phyloP scores from a whole-genome alignment of 2,888 invertebrate species.

The Drosophila nigricruria region DNA sequence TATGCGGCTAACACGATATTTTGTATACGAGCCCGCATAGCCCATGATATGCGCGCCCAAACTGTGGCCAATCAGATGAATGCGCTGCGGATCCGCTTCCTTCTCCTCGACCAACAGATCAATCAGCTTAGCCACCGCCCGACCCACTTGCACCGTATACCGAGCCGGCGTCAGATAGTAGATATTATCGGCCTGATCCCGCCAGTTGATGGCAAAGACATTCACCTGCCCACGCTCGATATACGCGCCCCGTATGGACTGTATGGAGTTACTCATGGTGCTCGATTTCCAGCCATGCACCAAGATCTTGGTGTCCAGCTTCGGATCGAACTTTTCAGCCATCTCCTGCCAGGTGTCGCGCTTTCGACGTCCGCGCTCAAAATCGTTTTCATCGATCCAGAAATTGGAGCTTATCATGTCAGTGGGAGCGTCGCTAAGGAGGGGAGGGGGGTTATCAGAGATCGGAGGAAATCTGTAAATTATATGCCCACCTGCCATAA shows the following conservation, averaged over 20 bases:
- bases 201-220: slow-evolving; percentile 85
- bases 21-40: slow-evolving; percentile 86
- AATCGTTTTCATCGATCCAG: slow-evolving; percentile 69
- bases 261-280: slow-evolving; percentile 83
- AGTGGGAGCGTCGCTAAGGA: slow-evolving; percentile 60
- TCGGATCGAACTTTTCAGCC: slow-evolving; percentile 82
- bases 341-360: slow-evolving; percentile 84
- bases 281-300: slow-evolving; percentile 85
- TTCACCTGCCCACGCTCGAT: slow-evolving; percentile 79
- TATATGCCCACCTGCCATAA: slow-evolving; percentile 73
- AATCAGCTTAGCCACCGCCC: slow-evolving; percentile 83
- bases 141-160: slow-evolving; percentile 83
- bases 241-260: slow-evolving; percentile 84
- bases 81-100: slow-evolving; percentile 78
- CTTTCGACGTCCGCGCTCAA: slow-evolving; percentile 68
- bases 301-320: slow-evolving; percentile 84
- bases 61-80: slow-evolving; percentile 86
- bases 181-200: slow-evolving; percentile 83
- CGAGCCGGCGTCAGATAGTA: slow-evolving; percentile 84
- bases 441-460: background rate
- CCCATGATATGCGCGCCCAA: slow-evolving; percentile 88
- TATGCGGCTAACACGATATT: slow-evolving; percentile 86
- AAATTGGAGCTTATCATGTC: slow-evolving; percentile 67
- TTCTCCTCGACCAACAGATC: slow-evolving; percentile 83
- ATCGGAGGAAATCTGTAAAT: no score